These are phyloP conservation scores for Drosophila nebulosa DNA, from an alignment of 1,140 invertebrate genomes.

Conservation along the genomic window DNA sequence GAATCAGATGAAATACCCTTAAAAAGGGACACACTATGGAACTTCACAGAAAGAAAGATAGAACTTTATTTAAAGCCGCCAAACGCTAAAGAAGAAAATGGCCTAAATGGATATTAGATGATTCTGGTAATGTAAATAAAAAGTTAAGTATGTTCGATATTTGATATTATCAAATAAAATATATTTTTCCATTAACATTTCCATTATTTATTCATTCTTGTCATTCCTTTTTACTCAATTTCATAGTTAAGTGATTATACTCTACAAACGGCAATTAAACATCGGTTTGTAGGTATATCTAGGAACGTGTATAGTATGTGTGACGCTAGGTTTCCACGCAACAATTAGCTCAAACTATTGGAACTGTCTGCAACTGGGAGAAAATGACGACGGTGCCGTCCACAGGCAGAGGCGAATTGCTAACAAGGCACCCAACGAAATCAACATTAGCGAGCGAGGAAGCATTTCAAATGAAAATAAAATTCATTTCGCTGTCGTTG, in stretches of 20 bases:
- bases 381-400: slow-evolving; percentile 1
- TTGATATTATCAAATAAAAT: no score
- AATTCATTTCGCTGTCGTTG: slow-evolving; percentile 43
- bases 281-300: background rate
- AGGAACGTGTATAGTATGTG: no score
- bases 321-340: slow-evolving; percentile 20
- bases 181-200: no score
- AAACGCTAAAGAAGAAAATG: no score
- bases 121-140: no score
- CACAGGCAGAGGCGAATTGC: slow-evolving; percentile 31
- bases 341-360: slow-evolving; percentile 43
- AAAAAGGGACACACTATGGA: background rate
- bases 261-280: background rate
- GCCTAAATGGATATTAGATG: no score
- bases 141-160: no score
- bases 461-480: slow-evolving; percentile 45
- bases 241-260: background rate
- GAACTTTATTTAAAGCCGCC: no score
- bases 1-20: slow-evolving; percentile 26
- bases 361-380: slow-evolving; percentile 1
- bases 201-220: background rate
- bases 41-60: no score
- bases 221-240: background rate
- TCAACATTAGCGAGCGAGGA: slow-evolving; percentile 26
- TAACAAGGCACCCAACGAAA: slow-evolving; percentile 35